phyloP scores from a whole-genome alignment of 2,113 vertebrate genomes.

The Myrmecophaga tridactyla region DNA sequence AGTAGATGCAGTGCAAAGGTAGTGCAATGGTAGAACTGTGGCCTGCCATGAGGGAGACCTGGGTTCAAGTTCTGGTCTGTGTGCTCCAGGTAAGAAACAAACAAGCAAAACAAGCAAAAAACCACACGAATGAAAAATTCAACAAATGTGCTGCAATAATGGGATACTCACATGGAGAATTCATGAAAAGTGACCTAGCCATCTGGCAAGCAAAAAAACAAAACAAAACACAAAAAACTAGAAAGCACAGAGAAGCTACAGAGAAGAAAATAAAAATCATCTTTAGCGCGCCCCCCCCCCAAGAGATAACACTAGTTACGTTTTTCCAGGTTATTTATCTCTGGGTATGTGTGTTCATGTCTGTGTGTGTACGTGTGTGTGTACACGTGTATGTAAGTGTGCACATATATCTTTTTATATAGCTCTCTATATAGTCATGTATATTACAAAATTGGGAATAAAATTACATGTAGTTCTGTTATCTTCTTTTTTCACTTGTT shows the following conservation, averaged over 20 bases:
- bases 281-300: not conserved
- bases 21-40: no score
- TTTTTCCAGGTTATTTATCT: not conserved
- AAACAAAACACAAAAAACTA: no score
- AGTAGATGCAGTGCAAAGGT: no score
- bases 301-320: not conserved
- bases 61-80: no score
- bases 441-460: constrained; percentile 9
- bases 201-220: no score
- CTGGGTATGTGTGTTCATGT: not conserved
- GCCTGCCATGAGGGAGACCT: no score
- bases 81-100: no score
- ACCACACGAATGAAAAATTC: no score
- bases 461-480: constrained; percentile 18
- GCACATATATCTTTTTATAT: not conserved
- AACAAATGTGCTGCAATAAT: no score
- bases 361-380: not conserved
- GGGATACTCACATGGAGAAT: no score
- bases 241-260: not conserved
- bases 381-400: not conserved
- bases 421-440: not conserved
- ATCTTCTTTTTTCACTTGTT: not conserved
- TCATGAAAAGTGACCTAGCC: no score
- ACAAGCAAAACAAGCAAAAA: no score
- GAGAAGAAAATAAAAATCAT: constrained; percentile 41